Evolutionary conservation across 2,888 invertebrate species (phyloP).

Genomic region (Lathronympha strigana): DNA sequence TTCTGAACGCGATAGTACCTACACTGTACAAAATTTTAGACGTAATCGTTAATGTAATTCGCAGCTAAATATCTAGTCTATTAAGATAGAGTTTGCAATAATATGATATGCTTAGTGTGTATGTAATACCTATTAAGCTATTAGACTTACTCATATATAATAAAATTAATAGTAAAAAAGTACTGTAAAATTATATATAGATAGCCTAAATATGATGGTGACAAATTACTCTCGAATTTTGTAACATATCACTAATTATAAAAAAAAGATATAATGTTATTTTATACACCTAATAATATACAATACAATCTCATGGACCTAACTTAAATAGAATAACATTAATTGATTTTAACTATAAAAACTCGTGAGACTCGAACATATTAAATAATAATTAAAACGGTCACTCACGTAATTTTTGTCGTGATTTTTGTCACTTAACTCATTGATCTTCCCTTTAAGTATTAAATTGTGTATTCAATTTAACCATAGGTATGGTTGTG

Average conservation of each 20-base stretch:
- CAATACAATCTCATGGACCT: not conserved
- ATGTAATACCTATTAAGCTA: not conserved
- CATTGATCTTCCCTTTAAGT: slow-evolving; percentile 3
- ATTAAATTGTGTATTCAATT: slow-evolving; percentile 6
- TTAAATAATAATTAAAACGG: no score
- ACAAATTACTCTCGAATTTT: slow-evolving; percentile 30
- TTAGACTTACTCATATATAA: not conserved
- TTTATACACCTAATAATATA: slow-evolving; percentile 1
- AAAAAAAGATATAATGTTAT: slow-evolving; percentile 2
- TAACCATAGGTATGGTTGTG: slow-evolving; percentile 32
- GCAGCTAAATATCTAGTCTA: slow-evolving; percentile 28
- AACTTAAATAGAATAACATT: not conserved
- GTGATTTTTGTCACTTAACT: no score
- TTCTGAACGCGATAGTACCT: no score
- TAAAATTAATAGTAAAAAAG: not conserved
- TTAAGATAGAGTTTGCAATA: slow-evolving; percentile 26
- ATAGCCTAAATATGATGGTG: not conserved
- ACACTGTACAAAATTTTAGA: slow-evolving; percentile 9
- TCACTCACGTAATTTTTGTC: no score
- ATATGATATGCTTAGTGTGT: slow-evolving; percentile 8
- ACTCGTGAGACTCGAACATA: no score
- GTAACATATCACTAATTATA: slow-evolving; percentile 40
- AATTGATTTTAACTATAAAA: no score
- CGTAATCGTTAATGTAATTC: slow-evolving; percentile 5
- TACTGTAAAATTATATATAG: no score